These are phyloP conservation scores for Byasa hedistus DNA, from an alignment of 2,888 invertebrate species.

Conservation along the genomic window DNA sequence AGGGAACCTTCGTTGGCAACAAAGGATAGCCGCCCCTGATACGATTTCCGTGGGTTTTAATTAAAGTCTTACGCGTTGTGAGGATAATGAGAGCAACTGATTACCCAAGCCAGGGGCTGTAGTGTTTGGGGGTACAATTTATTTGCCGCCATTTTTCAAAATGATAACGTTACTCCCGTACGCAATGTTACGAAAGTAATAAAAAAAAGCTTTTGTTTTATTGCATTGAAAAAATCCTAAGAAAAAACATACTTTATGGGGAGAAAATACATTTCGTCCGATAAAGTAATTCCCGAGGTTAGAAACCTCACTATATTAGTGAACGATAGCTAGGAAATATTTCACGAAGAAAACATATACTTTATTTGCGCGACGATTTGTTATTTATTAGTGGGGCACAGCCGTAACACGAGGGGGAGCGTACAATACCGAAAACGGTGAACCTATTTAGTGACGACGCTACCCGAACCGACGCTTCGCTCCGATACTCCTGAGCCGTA, in stretches of 20 bases:
- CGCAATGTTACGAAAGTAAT: slow-evolving; percentile 9
- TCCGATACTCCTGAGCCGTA: slow-evolving; percentile 55
- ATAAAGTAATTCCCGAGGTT: slow-evolving; percentile 37
- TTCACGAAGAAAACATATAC: slow-evolving; percentile 69
- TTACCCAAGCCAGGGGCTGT: slow-evolving; percentile 49
- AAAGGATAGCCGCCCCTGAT: slow-evolving; percentile 69
- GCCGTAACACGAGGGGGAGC: slow-evolving; percentile 72
- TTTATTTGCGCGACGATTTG: slow-evolving; percentile 77
- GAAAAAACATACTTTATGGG: neutral
- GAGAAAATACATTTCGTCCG: slow-evolving; percentile 2
- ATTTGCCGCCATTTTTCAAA: slow-evolving; percentile 47
- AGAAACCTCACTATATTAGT: slow-evolving; percentile 52
- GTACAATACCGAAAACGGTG: slow-evolving; percentile 73
- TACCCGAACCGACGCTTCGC: slow-evolving; percentile 64
- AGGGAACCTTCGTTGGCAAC: slow-evolving; percentile 64
- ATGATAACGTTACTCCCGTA: slow-evolving; percentile 30
- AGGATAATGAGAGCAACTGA: slow-evolving; percentile 63
- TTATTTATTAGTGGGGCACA: slow-evolving; percentile 78
- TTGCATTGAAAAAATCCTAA: neutral
- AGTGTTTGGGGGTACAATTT: slow-evolving; percentile 52
- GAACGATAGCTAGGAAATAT: slow-evolving; percentile 49
- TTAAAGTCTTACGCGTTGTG: slow-evolving; percentile 72
- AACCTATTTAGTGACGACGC: slow-evolving; percentile 73
- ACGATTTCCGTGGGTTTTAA: slow-evolving; percentile 71
- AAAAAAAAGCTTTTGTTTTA: neutral